phyloP scores from a whole-genome alignment of 2,113 vertebrate species.

The Octodon degus region DNA sequence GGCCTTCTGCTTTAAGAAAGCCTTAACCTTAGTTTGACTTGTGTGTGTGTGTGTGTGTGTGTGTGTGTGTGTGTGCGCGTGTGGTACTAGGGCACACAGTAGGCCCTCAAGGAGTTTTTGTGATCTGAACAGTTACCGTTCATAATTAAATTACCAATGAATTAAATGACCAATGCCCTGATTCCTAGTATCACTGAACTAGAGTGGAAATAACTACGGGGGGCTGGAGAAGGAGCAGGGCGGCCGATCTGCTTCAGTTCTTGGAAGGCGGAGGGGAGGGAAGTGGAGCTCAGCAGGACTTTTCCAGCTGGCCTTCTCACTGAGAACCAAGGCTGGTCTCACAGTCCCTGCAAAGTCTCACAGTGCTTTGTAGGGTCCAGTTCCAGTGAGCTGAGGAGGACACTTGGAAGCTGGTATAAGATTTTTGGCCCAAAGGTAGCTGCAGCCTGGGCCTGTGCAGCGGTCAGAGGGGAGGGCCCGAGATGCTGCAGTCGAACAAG shows the following conservation, averaged over 20 bases:
- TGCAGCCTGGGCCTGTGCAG: conserved; percentile 70
- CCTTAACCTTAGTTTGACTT: conserved; percentile 78
- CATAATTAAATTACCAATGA: background rate
- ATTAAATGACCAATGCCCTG: background rate
- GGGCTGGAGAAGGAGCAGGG: background rate
- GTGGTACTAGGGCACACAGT: background rate
- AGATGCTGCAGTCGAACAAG: conserved; percentile 86
- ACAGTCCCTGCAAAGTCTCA: conserved; percentile 79
- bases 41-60: background rate
- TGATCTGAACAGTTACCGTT: background rate
- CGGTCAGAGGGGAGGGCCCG: conserved; percentile 83
- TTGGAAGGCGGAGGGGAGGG: conserved; percentile 75
- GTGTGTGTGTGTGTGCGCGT: no score
- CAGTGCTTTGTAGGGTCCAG: conserved; percentile 77
- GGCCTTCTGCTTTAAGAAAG: conserved; percentile 80
- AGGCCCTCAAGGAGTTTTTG: background rate
- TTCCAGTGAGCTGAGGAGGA: conserved; percentile 79
- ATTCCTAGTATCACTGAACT: background rate
- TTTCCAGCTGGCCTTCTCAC: background rate
- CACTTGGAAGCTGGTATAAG: conserved; percentile 79
- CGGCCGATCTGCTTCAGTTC: conserved; percentile 67
- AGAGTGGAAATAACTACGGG: background rate
- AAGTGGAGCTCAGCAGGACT: conserved; percentile 65
- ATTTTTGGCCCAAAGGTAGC: conserved; percentile 75
- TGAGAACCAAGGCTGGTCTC: conserved; percentile 70